phyloP scores from a whole-genome alignment of 2,888 invertebrate genomes.

The Pollenia griseotomentosa region DNA sequence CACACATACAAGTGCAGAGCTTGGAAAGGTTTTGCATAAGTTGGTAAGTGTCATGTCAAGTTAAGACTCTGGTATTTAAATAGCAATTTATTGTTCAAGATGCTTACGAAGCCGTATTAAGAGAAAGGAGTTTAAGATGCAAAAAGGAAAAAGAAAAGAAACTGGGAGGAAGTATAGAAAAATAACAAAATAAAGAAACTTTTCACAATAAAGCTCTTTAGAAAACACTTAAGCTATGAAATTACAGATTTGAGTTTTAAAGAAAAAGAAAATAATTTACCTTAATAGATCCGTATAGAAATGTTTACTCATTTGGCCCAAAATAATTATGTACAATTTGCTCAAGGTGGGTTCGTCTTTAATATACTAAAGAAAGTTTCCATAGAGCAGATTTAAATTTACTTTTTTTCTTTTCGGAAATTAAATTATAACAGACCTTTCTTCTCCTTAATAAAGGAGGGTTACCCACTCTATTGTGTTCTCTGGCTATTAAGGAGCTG shows the following conservation, averaged over 20 bases:
- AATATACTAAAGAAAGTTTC: constrained; percentile 74
- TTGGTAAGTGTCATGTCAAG: constrained; percentile 73
- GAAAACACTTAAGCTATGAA: constrained; percentile 63
- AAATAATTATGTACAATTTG: constrained; percentile 77
- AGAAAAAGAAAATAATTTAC: constrained; percentile 69
- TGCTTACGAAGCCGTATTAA: constrained; percentile 30
- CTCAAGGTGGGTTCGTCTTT: constrained; percentile 76
- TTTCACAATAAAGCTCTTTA: constrained; percentile 47
- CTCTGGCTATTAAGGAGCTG: background rate
- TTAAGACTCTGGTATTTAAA: constrained; percentile 75
- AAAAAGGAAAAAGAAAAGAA: constrained; percentile 17
- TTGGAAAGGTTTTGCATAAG: constrained; percentile 59
- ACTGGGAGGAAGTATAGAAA: constrained; percentile 6
- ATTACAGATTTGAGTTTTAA: constrained; percentile 47
- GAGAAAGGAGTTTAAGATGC: constrained; percentile 32
- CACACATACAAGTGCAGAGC: constrained; percentile 19
- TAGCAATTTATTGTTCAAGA: constrained; percentile 73
- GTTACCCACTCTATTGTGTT: constrained; percentile 72
- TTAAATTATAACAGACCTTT: constrained; percentile 69
- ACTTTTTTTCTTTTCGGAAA: background rate
- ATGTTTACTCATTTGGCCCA: constrained; percentile 75
- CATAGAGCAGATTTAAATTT: background rate
- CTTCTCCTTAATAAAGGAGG: constrained; percentile 73
- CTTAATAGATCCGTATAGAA: constrained; percentile 76
- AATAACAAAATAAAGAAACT: constrained; percentile 18